These are phyloP conservation scores for Toxostoma redivivum DNA, from an alignment of 2,113 vertebrate genomes.

Conservation along the genomic window DNA sequence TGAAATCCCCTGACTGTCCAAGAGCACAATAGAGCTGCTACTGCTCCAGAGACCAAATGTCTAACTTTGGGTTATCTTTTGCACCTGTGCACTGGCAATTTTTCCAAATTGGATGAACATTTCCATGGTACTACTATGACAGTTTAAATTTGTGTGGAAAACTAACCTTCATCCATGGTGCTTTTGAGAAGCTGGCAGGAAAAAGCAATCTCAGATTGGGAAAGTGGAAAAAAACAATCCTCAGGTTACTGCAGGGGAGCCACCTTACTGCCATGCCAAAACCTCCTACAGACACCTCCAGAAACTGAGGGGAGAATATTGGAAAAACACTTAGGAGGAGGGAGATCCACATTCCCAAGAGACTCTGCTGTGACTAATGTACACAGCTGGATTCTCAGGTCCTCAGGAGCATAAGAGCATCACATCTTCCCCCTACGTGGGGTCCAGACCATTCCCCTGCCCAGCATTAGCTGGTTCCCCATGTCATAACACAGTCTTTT, in stretches of 20 bases:
- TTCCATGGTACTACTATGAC: not conserved
- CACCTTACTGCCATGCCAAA: not conserved
- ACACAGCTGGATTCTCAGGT: not conserved
- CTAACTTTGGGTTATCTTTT: not conserved
- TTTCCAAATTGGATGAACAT: not conserved
- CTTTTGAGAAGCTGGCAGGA: not conserved
- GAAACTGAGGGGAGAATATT: not conserved
- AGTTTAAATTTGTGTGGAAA: not conserved
- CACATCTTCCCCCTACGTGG: not conserved
- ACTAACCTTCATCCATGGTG: not conserved
- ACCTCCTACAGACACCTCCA: not conserved
- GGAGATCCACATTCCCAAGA: not conserved
- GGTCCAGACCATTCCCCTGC: not conserved
- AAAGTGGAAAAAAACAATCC: not conserved
- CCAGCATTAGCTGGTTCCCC: not conserved
- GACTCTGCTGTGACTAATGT: not conserved
- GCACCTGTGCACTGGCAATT: not conserved
- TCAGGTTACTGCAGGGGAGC: not conserved
- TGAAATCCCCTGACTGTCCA: not conserved
- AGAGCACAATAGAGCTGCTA: not conserved
- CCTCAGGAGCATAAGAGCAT: not conserved
- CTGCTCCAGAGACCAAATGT: not conserved
- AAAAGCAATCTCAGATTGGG: not conserved
- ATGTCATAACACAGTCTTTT: accelerated
- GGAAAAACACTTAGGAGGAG: not conserved